Base-by-base conservation (phyloP, 2,797 vertebrate species). In the Pseudomugil tenellus region DNA sequence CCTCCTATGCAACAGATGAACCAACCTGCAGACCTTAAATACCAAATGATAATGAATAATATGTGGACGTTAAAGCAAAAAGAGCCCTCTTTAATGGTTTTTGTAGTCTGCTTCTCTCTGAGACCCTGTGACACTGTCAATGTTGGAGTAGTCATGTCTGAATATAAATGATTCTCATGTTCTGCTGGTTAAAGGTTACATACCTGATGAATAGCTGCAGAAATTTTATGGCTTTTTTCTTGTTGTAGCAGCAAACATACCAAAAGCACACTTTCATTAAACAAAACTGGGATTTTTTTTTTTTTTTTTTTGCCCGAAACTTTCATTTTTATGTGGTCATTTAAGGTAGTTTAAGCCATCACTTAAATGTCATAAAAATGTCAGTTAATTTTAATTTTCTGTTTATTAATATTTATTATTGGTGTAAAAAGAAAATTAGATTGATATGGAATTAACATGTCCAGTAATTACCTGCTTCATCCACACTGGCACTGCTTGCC, bases 341-440 rank as follows among this genome's bases (percentile, higher is more conserved):
- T 58, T 72, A 77, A 83, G 3, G 59, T n/a, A 9, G 32, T 63
- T 78, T 82, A 71, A 86, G 73, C 31, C 54, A 65, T 57, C 41
- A n/a, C 10, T 53, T 46, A 67, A 69, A 21, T 53, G 19, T 12
- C 26, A 70, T 60, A 63, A 70, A n/a, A n/a, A n/a, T n/a, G n/a
- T n/a, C 55, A 59, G 34, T 70, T 87, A 66, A 76, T 67, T 77
- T 65, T 63, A 67, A 85, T 86, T 84, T 80, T 72, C 72, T 88
- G 71, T 77, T 89, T 75, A 79, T n/a, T n/a, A n/a, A 87, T 79
- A 49, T 67, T 77, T 79, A 67, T 77, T 86, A 77, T 75, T 74
- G 66, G 78, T 77, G 41, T 37, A 55, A 65, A 78, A 49, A 63
- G 74, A 37, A 68, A 77, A 83, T 58, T 3, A 67, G 67, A 75